Evolutionary conservation across 2,113 vertebrate species (phyloP).

Genomic region (Amphilophus citrinellus): DNA sequence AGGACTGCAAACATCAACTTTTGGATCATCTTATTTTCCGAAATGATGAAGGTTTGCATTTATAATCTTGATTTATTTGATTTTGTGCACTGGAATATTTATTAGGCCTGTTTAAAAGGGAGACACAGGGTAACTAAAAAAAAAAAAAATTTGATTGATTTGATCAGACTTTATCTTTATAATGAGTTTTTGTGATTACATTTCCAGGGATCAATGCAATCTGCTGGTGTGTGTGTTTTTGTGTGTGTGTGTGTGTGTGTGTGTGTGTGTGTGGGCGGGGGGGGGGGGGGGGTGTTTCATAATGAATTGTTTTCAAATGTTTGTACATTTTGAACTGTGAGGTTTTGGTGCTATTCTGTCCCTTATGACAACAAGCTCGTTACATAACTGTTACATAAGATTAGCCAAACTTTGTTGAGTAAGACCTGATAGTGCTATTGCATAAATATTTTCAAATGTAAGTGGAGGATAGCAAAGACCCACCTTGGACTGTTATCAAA

Average conservation of each 20-base stretch:
- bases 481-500: background rate
- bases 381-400: constrained; percentile 1
- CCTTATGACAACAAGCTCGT: background rate
- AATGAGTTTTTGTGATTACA: background rate
- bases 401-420: background rate
- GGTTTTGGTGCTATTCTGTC: constrained; percentile 32
- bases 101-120: background rate
- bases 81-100: constrained; percentile 18
- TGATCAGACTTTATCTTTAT: background rate
- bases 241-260: too few relatives aligned
- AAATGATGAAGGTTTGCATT: constrained; percentile 53
- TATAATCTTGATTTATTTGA: background rate
- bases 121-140: background rate
- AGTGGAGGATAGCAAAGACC: background rate
- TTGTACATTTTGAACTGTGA: constrained; percentile 14
- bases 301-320: background rate
- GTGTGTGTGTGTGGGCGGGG: too few relatives aligned
- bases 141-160: background rate
- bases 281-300: background rate
- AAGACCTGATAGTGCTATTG: background rate
- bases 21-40: constrained; percentile 63
- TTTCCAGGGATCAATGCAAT: background rate
- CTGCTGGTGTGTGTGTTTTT: background rate
- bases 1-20: constrained; percentile 50
- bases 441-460: background rate